Evolutionary conservation across 1,140 invertebrate species (phyloP), one percentile per base, ranked within the genome.

Genomic region (Cherax destructor): DNA sequence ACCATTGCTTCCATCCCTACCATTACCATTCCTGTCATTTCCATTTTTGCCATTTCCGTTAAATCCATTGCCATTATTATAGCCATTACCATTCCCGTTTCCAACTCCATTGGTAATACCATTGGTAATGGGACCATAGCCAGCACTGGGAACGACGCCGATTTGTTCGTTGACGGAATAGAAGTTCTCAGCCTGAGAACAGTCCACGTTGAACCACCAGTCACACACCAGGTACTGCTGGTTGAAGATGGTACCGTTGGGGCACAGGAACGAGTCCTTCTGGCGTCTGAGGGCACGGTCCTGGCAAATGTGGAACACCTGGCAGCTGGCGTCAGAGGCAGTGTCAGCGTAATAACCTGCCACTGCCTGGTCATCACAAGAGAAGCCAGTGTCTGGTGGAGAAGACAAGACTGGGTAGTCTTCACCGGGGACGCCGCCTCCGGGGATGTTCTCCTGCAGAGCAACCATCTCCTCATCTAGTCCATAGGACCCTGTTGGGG

Each of bases 121-220:
- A 30, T 86, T 86, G 21, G 65, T 61, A 56, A 30, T 47, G 4
- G 72, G 52, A 41, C 72, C 65, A 9, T 74, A 56, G 74, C 56
- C 50, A 16, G 49, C 72, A n/a, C 78, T 30, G 41, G 47, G 30
- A 50, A 52, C 50, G 47, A 24, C 41, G 21, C 83, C 83, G n/a
- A 65, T 76, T 30, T 30, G 61, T 59, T 86, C 94, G 90, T 95
- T 95, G 13, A 95, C 91, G 4, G 94, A 94, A 92, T 95, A 95
- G 81, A 94, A 94, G 61, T 94, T 94, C 81, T 94, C 74, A 77
- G 95, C 94, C 18, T 94, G 9, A 41, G 93, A 93, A 89, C 95
- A 95, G 85, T 95, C 95, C 30, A 95, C 95, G 81, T 95, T 95
- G 93, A 95, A 95, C 95, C 95, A 96, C 95, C 95, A 96, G 93